Percentiles rank a stretch among this genome's conserved stretches.
These are phyloP conservation scores for Istiophorus platypterus DNA, from an alignment of 2,113 vertebrate genomes.

Conservation along the genomic window DNA sequence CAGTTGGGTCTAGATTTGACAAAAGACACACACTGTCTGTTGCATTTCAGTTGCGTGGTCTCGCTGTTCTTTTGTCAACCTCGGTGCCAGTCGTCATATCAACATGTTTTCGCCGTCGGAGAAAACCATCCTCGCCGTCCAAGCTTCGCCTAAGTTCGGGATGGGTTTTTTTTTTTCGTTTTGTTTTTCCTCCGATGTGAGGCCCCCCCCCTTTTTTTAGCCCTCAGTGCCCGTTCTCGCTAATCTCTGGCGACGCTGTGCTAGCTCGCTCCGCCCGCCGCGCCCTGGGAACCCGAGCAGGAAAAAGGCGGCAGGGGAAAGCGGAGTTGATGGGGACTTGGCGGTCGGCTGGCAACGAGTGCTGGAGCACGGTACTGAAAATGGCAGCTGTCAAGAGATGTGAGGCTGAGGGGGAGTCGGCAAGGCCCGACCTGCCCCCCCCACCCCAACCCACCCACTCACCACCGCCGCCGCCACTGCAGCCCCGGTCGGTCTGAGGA, in stretches of 20 bases:
- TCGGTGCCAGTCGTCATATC: not conserved
- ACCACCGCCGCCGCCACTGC: not conserved
- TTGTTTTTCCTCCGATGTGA: not conserved
- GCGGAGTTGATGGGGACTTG: constrained; percentile 65
- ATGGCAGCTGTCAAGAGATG: constrained; percentile 85
- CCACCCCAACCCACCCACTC: no score
- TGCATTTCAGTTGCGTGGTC: not conserved
- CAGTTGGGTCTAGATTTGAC: not conserved
- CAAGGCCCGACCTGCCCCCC: constrained; percentile 24
- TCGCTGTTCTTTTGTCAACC: not conserved
- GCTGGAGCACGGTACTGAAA: constrained; percentile 68
- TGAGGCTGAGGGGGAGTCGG: constrained; percentile 65
- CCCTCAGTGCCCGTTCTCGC: constrained; percentile 17
- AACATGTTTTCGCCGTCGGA: constrained; percentile 4
- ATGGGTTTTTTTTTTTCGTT: constrained; percentile 20
- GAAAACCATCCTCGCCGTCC: constrained; percentile 22
- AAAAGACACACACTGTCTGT: not conserved
- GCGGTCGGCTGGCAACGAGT: constrained; percentile 57
- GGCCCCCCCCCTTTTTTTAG: constrained; percentile 33
- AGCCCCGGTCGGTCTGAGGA: constrained; percentile 67
- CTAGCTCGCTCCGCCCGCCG: constrained; percentile 42
- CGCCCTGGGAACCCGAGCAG: constrained; percentile 61
- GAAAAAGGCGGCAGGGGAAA: constrained; percentile 64
- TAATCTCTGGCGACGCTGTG: constrained; percentile 66
- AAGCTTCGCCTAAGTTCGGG: constrained; percentile 28